Conservation (phyloP, 1,140 invertebrate genomes). For the Polyergus mexicanus region DNA sequence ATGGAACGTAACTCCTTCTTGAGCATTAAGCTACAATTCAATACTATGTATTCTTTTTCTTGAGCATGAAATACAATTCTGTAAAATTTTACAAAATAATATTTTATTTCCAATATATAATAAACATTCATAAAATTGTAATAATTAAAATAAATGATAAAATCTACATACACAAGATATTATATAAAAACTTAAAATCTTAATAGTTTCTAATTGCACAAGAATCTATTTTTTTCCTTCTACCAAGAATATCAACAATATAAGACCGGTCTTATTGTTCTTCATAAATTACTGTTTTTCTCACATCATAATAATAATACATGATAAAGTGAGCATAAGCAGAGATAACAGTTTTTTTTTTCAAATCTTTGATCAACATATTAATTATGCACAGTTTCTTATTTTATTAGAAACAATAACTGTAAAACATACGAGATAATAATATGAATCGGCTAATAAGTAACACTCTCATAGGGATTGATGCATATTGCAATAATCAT, state of each 20-base stretch:
- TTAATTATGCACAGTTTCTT: conserved; percentile 20
- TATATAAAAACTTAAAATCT: neutral
- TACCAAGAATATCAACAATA: neutral
- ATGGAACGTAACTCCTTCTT: conserved; percentile 1
- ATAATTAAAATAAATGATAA: conserved; percentile 46
- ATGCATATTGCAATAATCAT: neutral
- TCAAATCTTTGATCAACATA: conserved; percentile 31
- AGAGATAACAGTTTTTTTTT: neutral
- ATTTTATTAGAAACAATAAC: neutral
- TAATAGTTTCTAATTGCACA: neutral
- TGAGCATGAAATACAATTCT: conserved; percentile 2
- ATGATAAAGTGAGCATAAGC: neutral
- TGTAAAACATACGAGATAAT: conserved; percentile 10
- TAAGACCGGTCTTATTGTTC: too few relatives aligned
- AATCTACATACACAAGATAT: neutral
- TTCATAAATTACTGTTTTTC: too few relatives aligned
- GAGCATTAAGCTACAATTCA: conserved; percentile 19
- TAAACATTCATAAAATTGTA: conserved; percentile 20
- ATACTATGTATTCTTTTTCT: conserved; percentile 7
- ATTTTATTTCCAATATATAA: conserved; percentile 36
- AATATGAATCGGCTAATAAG: neutral
- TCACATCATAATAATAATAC: conserved; percentile 24
- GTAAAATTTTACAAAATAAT: neutral
- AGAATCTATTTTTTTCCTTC: conserved; percentile 7
- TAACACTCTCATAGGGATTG: neutral